A percentile compares a stretch with the other conserved stretches of the same genome.
phyloP scores from a whole-genome alignment of 2,888 invertebrate genomes.

The Microplitis deprimator region DNA sequence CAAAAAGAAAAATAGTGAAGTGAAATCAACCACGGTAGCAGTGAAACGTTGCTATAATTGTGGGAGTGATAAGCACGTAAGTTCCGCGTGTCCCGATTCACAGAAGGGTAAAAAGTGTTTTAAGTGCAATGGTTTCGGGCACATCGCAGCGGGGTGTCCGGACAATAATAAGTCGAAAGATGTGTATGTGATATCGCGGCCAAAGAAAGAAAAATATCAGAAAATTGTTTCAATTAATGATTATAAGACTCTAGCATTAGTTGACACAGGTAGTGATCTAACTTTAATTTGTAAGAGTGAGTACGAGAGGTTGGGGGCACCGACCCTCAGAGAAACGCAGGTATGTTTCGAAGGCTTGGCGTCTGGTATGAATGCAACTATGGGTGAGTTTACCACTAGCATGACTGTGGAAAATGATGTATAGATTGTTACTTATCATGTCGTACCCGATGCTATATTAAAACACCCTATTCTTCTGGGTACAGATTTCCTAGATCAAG shows the following conservation, averaged over 20 bases:
- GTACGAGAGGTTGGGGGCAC: slow-evolving; percentile 36
- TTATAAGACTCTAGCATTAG: slow-evolving; percentile 31
- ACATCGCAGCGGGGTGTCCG: slow-evolving; percentile 37
- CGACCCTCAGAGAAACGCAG: slow-evolving; percentile 11
- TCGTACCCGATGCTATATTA: slow-evolving; percentile 2
- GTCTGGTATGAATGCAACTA: slow-evolving; percentile 22
- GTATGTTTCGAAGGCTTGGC: slow-evolving; percentile 41
- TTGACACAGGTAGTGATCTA: slow-evolving; percentile 34
- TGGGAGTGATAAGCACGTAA: slow-evolving; percentile 32
- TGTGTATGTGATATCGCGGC: slow-evolving; percentile 6
- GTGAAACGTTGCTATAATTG: slow-evolving; percentile 34
- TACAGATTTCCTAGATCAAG: slow-evolving; percentile 1
- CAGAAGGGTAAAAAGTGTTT: slow-evolving; percentile 37
- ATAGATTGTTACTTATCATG: slow-evolving; percentile 17
- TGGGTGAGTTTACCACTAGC: slow-evolving; percentile 32
- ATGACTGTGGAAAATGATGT: slow-evolving; percentile 26
- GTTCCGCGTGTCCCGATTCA: slow-evolving; percentile 36
- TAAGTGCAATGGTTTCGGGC: slow-evolving; percentile 30
- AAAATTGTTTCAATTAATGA: slow-evolving; percentile 23
- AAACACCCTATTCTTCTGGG: slow-evolving; percentile 11
- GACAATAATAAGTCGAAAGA: not conserved
- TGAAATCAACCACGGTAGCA: not conserved
- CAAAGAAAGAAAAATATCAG: slow-evolving; percentile 16
- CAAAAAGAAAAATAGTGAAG: not conserved
- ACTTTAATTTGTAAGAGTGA: slow-evolving; percentile 30